Conservation (phyloP, 2,888 invertebrate genomes). For the Acanthosepion lycidas region DNA sequence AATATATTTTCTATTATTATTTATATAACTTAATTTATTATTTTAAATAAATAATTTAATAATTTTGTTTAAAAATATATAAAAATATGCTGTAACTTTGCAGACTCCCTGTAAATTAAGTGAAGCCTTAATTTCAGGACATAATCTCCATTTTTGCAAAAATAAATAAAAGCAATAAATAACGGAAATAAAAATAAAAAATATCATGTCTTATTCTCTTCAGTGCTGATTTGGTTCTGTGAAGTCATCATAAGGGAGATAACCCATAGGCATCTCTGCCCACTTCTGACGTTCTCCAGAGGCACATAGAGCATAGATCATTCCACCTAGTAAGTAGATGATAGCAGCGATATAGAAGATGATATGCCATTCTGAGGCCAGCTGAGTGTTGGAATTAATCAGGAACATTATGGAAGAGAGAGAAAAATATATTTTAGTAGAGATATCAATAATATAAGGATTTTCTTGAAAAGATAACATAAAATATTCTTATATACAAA, state of each 20-base stretch:
- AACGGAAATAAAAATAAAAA: not conserved
- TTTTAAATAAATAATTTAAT: not conserved
- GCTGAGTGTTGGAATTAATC: slow-evolving; percentile 44
- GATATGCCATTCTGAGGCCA: slow-evolving; percentile 84
- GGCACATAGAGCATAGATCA: slow-evolving; percentile 86
- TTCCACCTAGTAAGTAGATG: slow-evolving; percentile 87
- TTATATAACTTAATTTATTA: not conserved
- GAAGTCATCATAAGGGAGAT: slow-evolving; percentile 64
- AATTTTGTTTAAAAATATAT: not conserved
- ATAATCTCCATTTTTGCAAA: not conserved
- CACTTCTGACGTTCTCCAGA: slow-evolving; percentile 89
- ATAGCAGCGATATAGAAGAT: slow-evolving; percentile 90
- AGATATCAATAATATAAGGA: no score
- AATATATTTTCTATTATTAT: not conserved
- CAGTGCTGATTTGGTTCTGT: slow-evolving; percentile 50
- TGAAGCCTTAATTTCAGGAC: not conserved
- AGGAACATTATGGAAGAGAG: not conserved
- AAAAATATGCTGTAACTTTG: not conserved
- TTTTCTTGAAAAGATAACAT: no score
- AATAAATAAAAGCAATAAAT: not conserved
- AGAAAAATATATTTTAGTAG: not conserved
- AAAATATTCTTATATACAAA: no score
- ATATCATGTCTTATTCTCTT: not conserved
- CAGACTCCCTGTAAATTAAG: not conserved
- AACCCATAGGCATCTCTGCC: slow-evolving; percentile 75